Evolutionary conservation across 2,888 invertebrate genomes (phyloP), one percentile per base, ranked within the genome.

Genomic region (Dolomedes plantarius): DNA sequence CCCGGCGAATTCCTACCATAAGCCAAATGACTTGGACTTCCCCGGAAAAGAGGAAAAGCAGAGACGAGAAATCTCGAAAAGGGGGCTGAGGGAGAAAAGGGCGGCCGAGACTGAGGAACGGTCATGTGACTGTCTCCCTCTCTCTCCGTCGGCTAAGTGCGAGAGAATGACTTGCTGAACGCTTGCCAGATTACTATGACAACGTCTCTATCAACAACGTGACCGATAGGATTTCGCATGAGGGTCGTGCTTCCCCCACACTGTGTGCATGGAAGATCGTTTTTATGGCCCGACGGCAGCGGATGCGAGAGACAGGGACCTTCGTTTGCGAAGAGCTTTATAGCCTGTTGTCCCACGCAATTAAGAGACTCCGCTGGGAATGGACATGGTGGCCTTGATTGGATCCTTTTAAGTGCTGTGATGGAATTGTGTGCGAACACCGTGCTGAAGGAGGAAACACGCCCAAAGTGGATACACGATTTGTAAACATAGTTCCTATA

Each of bases 181-280:
- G 71, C 31, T 28, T 86, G 86, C 86, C 86, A 86, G 80, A 80
- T 86, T 76, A 65, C 80, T 76, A 86, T 86, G 86, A 76, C 80
- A 86, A 86, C 86, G 80, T 76, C 86, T 86, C 80, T 86, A 80
- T 86, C 86, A 86, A 86, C 86, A 86, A 86, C 86, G 75, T 80
- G 76, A 86, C 75, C 72, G 86, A 78, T 72, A 67, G 83, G 77
- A 71, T 83, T 83, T 83, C 82, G 65, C 67, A 73, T 65, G 73
- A 68, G 29, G 65, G 67, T 28, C 36, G 28, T 68, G n/a, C 28
- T 29, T 29, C 36, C 16, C 67, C 76, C 9, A 23, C 27, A 5
- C 19, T 19, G 19, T 62, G 67, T 65, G 69, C 83, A 73, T 74
- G 81, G 81, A 39, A 68, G 74, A 68, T 62, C 77, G 31, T 77